Conservation (phyloP, 1,140 invertebrate genomes). For the Ceratina calcarata region DNA sequence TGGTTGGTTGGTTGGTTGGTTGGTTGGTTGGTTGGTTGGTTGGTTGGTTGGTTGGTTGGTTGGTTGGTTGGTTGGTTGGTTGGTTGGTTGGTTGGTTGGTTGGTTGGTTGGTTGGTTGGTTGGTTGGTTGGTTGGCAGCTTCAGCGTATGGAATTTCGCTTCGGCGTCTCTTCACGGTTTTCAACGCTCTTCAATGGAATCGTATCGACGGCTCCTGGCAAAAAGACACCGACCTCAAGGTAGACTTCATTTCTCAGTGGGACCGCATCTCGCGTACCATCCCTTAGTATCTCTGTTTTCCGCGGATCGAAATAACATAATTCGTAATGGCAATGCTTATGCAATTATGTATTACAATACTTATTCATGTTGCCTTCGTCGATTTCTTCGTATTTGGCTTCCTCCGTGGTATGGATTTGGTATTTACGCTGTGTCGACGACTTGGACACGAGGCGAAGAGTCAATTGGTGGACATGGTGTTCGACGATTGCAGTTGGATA, state of each 20-base stretch:
- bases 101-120: too few relatives aligned
- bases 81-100: too few relatives aligned
- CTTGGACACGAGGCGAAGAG: neutral
- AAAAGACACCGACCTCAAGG: constrained; percentile 59
- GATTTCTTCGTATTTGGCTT: too few relatives aligned
- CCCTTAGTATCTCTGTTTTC: constrained; percentile 46
- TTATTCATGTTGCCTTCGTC: neutral
- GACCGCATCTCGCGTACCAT: constrained; percentile 38
- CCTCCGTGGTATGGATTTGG: too few relatives aligned
- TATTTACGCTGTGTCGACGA: too few relatives aligned
- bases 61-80: too few relatives aligned
- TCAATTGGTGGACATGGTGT: neutral
- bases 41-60: too few relatives aligned
- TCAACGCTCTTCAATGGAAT: constrained; percentile 56
- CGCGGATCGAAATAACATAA: neutral
- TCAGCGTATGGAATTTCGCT: constrained; percentile 54
- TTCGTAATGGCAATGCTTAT: neutral
- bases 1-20: too few relatives aligned
- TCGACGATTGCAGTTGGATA: neutral
- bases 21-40: too few relatives aligned
- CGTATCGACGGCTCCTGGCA: constrained; percentile 53
- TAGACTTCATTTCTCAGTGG: constrained; percentile 55
- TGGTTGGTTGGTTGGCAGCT: neutral
- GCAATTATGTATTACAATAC: too few relatives aligned
- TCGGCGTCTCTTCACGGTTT: constrained; percentile 54